These are phyloP conservation scores for Nyctereutes procyonoides DNA, from an alignment of 2,113 vertebrate genomes.

Conservation along the genomic window DNA sequence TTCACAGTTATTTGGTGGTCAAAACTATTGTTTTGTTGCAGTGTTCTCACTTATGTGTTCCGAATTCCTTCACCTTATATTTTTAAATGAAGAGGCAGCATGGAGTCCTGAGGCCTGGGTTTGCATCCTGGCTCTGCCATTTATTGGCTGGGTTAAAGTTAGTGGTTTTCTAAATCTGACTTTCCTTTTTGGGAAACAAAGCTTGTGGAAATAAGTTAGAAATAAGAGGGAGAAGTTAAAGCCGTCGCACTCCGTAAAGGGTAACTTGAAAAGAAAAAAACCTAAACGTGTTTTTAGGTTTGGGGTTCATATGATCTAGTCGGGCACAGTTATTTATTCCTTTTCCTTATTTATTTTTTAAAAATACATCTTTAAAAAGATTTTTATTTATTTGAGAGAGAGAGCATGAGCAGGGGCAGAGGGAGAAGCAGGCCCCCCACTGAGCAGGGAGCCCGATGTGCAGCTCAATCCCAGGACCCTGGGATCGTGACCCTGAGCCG, in stretches of 20 bases:
- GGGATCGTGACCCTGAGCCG: background rate
- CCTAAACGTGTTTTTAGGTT: background rate
- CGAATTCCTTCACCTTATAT: slow-evolving; percentile 8
- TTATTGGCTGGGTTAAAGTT: background rate
- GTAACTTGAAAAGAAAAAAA: background rate
- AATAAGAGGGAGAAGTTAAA: slow-evolving; percentile 21
- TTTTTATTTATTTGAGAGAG: background rate
- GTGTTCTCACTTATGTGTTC: background rate
- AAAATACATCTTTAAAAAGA: too few species aligned
- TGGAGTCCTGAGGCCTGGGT: background rate
- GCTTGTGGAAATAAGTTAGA: background rate
- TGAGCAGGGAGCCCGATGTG: too few species aligned
- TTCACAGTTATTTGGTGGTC: background rate
- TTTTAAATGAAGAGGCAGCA: background rate
- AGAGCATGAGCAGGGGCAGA: background rate
- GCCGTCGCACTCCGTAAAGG: background rate
- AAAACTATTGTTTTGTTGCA: background rate
- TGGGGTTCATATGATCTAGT: background rate
- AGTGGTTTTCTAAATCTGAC: slow-evolving; percentile 14
- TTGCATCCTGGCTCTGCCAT: background rate
- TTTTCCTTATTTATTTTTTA: background rate
- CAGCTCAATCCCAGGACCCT: background rate
- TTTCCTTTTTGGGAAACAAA: slow-evolving; percentile 20
- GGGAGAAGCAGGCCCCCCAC: background rate
- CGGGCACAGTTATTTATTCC: background rate